Evolutionary conservation across 2,888 invertebrate genomes (phyloP).

Genomic region (Caenorhabditis sinica): DNA sequence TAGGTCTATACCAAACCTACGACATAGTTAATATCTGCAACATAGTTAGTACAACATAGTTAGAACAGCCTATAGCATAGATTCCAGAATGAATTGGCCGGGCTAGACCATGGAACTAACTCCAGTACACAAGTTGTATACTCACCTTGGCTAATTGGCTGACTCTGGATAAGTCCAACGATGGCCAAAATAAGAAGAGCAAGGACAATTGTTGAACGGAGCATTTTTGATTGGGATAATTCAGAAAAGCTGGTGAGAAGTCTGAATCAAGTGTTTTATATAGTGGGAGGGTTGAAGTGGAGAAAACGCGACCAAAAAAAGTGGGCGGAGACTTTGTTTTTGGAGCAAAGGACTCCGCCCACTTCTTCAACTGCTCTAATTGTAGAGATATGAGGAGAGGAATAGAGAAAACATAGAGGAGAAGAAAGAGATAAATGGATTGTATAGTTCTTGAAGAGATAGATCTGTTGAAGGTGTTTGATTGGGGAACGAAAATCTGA

Average conservation of each 20-base stretch:
- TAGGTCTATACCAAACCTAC: too few species aligned
- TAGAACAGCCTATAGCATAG: too few species aligned
- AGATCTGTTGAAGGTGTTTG: slow-evolving; percentile 4
- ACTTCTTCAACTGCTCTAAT: slow-evolving; percentile 27
- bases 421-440: not conserved
- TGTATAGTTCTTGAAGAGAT: not conserved
- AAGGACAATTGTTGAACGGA: slow-evolving; percentile 26
- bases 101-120: not conserved
- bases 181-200: slow-evolving; percentile 35
- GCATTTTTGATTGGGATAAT: slow-evolving; percentile 27
- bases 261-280: slow-evolving; percentile 44
- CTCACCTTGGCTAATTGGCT: slow-evolving; percentile 49
- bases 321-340: slow-evolving; percentile 30
- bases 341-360: slow-evolving; percentile 34
- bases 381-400: slow-evolving; percentile 8
- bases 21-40: too few species aligned
- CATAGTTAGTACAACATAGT: too few species aligned
- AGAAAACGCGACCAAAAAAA: slow-evolving; percentile 17
- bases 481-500: not conserved
- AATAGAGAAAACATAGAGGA: slow-evolving; percentile 2
- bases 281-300: slow-evolving; percentile 16
- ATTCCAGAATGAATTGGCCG: too few species aligned
- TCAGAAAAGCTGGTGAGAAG: not conserved
- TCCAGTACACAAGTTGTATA: too few species aligned
- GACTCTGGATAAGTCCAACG: slow-evolving; percentile 41